These are phyloP conservation scores for Neopelma chrysocephalum DNA, from an alignment of 2,797 vertebrate species.

Conservation along the genomic window DNA sequence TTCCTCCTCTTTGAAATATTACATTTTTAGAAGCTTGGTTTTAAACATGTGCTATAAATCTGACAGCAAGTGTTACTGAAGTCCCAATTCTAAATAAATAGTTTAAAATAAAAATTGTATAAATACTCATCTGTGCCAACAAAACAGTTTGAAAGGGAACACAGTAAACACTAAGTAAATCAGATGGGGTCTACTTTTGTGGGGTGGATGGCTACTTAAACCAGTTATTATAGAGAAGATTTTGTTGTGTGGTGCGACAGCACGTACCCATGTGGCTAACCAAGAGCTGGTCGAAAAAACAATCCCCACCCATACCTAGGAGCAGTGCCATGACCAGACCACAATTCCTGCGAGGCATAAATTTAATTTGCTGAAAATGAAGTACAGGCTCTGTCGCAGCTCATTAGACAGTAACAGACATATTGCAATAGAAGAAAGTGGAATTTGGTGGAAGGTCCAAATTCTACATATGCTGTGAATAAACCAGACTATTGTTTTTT, in stretches of 20 bases:
- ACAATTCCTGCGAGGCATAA: constrained; percentile 75
- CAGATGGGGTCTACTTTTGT: constrained; percentile 73
- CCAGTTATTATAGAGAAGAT: constrained; percentile 75
- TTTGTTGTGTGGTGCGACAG: constrained; percentile 77
- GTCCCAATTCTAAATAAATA: constrained; percentile 73
- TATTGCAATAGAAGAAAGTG: constrained; percentile 72
- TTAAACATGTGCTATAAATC: constrained; percentile 62
- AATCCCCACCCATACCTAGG: constrained; percentile 77
- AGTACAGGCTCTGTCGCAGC: constrained; percentile 71
- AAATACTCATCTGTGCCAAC: constrained; percentile 75
- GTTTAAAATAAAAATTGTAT: constrained; percentile 80
- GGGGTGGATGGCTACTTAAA: constrained; percentile 73
- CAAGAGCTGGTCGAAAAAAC: constrained; percentile 74
- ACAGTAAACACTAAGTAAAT: constrained; percentile 77
- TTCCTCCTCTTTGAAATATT: constrained; percentile 38
- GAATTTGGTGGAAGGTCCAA: constrained; percentile 74
- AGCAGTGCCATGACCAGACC: constrained; percentile 73
- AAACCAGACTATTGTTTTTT: constrained; percentile 80
- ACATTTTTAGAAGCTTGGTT: constrained; percentile 42
- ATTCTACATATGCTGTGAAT: constrained; percentile 78
- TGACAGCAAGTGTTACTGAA: constrained; percentile 63
- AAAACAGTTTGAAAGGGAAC: constrained; percentile 72
- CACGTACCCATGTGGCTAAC: constrained; percentile 79
- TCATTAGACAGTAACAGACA: constrained; percentile 75
- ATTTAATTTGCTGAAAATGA: constrained; percentile 78